Conservation (phyloP, 64 coral and sea anemone genomes). For the Stylophora pistillata region DNA sequence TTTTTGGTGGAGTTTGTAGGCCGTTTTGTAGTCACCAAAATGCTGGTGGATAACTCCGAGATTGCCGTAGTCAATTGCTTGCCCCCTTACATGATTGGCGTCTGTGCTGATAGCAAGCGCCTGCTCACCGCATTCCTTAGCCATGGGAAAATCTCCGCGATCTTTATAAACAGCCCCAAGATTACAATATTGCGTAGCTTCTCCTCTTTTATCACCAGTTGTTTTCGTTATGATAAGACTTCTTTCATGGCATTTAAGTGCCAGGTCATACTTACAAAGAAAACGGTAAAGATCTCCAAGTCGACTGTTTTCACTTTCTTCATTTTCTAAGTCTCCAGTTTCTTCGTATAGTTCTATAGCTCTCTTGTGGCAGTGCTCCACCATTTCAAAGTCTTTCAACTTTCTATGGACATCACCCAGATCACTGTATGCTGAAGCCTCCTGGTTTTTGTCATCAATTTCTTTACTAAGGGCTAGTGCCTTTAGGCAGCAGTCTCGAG, state of each 20-base stretch:
- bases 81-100: too few species aligned
- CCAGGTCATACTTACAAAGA: not conserved
- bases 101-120: too few species aligned
- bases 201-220: not conserved
- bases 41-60: not conserved
- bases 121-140: too few species aligned
- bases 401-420: not conserved
- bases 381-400: not conserved
- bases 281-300: not conserved
- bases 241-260: not conserved
- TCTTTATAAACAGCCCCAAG: too few species aligned
- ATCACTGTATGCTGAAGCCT: conserved; percentile 2
- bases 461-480: not conserved
- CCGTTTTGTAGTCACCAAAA: not conserved
- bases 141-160: too few species aligned
- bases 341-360: not conserved
- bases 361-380: not conserved
- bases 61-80: not conserved
- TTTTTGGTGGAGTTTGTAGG: not conserved
- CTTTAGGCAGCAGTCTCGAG: not conserved
- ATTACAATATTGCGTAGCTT: too few species aligned
- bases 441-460: too few species aligned
- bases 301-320: too few species aligned
- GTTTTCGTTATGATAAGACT: not conserved
- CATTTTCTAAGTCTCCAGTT: not conserved